Percentiles rank a stretch among this genome's conserved stretches.
Evolutionary conservation across 2,797 vertebrate species (phyloP).

Genomic region (Lacerta agilis): DNA sequence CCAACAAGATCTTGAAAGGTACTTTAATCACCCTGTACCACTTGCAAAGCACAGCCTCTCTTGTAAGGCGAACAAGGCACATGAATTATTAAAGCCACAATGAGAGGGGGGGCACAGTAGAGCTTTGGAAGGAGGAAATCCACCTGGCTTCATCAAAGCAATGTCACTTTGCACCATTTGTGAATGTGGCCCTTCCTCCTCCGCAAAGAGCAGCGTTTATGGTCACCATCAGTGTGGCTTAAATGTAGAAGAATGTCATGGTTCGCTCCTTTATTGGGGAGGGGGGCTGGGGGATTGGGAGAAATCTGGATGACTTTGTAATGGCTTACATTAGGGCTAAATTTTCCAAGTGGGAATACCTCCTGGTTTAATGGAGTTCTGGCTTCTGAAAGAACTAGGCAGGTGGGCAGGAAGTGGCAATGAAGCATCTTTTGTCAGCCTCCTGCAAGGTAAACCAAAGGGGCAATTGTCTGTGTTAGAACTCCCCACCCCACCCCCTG

Average conservation of each 20-base stretch:
- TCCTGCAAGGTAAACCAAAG: conserved; percentile 59
- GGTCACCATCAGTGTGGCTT: conserved; percentile 28
- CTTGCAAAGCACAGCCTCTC: conserved; percentile 50
- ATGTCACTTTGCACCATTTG: conserved; percentile 21
- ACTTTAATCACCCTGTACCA: conserved; percentile 66
- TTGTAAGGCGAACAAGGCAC: conserved; percentile 47
- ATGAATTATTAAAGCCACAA: conserved; percentile 63
- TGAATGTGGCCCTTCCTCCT: conserved; percentile 41
- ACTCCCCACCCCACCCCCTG: not conserved
- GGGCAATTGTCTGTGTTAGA: conserved; percentile 57
- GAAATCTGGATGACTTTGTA: conserved; percentile 58
- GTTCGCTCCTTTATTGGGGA: conserved; percentile 14
- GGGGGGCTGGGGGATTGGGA: conserved; percentile 2
- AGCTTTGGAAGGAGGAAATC: not conserved
- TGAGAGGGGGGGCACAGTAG: not conserved
- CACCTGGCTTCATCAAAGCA: conserved; percentile 19
- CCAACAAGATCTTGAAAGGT: conserved; percentile 60
- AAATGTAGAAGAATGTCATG: conserved; percentile 35
- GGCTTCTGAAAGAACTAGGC: conserved; percentile 53
- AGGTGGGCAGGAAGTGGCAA: conserved; percentile 71
- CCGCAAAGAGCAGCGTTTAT: conserved; percentile 40
- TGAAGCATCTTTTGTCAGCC: conserved; percentile 63
- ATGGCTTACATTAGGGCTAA: conserved; percentile 46
- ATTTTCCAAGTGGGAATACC: conserved; percentile 55
- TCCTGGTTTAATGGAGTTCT: conserved; percentile 54